Conservation (phyloP, 2,888 invertebrate genomes). For the Drosophila prolongata region DNA sequence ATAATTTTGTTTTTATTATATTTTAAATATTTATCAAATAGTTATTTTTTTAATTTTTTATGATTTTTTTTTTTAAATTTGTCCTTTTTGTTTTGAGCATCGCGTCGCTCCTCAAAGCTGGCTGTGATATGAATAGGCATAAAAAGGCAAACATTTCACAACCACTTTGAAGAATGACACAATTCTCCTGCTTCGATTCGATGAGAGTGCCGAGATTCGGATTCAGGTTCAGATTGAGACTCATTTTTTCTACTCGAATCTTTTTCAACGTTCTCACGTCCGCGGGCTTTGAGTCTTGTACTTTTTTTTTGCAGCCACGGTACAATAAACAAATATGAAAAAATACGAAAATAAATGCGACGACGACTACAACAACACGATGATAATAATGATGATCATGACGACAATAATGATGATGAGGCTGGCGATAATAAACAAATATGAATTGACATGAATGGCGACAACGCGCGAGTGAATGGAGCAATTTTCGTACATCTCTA, state of each 20-base stretch:
- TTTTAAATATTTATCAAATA: not conserved
- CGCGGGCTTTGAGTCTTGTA: slow-evolving; percentile 31
- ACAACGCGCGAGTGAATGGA: slow-evolving; percentile 31
- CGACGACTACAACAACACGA: slow-evolving; percentile 36
- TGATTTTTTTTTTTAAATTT: not conserved
- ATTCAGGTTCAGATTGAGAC: slow-evolving; percentile 15
- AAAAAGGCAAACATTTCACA: slow-evolving; percentile 89
- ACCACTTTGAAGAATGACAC: slow-evolving; percentile 93
- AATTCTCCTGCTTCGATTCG: slow-evolving; percentile 71
- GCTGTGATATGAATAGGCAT: slow-evolving; percentile 94
- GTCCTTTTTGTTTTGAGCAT: slow-evolving; percentile 64
- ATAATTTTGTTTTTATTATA: not conserved
- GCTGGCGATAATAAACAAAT: slow-evolving; percentile 12
- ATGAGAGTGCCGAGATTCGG: slow-evolving; percentile 15
- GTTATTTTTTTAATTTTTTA: not conserved
- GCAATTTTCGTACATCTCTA: slow-evolving; percentile 33
- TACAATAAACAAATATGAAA: slow-evolving; percentile 42
- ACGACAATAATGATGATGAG: slow-evolving; percentile 14
- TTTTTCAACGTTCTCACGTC: slow-evolving; percentile 50
- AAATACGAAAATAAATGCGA: slow-evolving; percentile 31
- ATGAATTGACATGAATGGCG: slow-evolving; percentile 32
- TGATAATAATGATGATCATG: slow-evolving; percentile 43
- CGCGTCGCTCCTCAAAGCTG: slow-evolving; percentile 97
- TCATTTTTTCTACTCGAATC: slow-evolving; percentile 13
- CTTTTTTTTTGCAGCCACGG: slow-evolving; percentile 35